Base-by-base conservation (phyloP, 1,140 invertebrate genomes). In the Drosophila quadrilineata region DNA sequence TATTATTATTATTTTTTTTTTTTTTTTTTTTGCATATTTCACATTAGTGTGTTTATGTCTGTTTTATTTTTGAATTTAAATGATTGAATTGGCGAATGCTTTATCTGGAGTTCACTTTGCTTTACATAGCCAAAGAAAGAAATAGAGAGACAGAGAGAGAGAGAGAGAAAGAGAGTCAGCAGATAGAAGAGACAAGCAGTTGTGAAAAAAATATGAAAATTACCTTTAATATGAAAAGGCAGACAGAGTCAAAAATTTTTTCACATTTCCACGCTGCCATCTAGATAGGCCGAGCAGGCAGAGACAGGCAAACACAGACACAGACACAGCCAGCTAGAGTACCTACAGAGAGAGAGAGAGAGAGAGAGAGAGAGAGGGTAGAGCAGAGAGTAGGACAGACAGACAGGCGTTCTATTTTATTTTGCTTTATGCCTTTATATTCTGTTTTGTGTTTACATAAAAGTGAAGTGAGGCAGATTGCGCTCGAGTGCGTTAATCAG, bases 361-460 rank as follows among this genome's bases (percentile, higher is more conserved):
- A 9, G 35, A 49, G 41, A 41, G 59, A 19, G 24, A 38, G 12
- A 22, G 8, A 31, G 21, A 45, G 33, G 8, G 16, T 48, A 59
- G 36, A 29, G 46, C 36, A 35, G 71, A 66, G 29, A 50, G 28
- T 46, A 24, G 3, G 59, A 52, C 19, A 59, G 49, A 65, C 31
- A 35, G 57, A 29, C 24, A 71, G 36, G 54, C 73, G 40, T 58
- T 84, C 77, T 85, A 82, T 73, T 84, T 82, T 85, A 84, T 80
- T 80, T 79, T 80, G 48, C 54, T 57, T 66, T 48, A 69, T 80
- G 75, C 75, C 75, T 80, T 80, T 80, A 80, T 80, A 80, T 85
- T 85, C 79, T 82, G 79, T 85, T 84, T 85, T 82, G 77, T 84
- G 77, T 85, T 82, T 82, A 84, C 79, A 82, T 73, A 84, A 82